Evolutionary conservation across 1,140 invertebrate species (phyloP).

Genomic region (Acyrthosiphon pisum): DNA sequence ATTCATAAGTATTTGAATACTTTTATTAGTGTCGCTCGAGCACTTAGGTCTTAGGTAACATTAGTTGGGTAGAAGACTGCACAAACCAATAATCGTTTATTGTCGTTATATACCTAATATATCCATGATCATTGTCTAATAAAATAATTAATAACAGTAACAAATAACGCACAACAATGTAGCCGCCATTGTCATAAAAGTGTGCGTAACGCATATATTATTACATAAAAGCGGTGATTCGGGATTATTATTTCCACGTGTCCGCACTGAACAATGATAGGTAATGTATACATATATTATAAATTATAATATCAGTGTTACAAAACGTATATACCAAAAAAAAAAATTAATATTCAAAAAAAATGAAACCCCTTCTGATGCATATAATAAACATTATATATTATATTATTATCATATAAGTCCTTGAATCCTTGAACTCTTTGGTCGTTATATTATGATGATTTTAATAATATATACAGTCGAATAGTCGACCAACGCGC

Average conservation of each 20-base stretch:
- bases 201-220: background rate
- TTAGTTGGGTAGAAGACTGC: background rate
- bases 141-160: background rate
- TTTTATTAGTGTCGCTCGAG: too few species aligned
- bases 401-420: background rate
- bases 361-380: background rate
- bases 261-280: background rate
- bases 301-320: background rate
- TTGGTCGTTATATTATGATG: background rate
- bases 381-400: background rate
- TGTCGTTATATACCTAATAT: background rate
- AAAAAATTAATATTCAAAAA: too few species aligned
- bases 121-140: background rate
- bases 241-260: background rate
- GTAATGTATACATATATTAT: background rate
- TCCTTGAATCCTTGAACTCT: background rate
- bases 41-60: too few species aligned
- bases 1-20: too few species aligned
- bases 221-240: background rate
- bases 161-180: background rate
- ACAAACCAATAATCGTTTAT: background rate
- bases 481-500: background rate
- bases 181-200: background rate
- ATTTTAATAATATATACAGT: background rate
- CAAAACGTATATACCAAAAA: background rate